A percentile compares a stretch with the other conserved stretches of the same genome.
phyloP scores from a whole-genome alignment of 2,113 vertebrate species.

The Thalassarche chlororhynchos region DNA sequence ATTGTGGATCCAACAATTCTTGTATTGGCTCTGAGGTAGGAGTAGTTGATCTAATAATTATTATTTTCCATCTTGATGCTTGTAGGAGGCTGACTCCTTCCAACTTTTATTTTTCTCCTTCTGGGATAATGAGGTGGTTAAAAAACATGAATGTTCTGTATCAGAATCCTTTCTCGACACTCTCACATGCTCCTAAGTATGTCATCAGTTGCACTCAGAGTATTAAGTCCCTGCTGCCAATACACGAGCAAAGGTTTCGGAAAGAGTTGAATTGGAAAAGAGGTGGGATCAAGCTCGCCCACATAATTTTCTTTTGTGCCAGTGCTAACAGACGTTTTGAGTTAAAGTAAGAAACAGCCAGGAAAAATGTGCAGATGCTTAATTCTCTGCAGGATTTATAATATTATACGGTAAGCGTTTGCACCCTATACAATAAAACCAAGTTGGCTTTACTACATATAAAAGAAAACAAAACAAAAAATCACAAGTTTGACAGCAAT shows the following conservation, averaged over 20 bases:
- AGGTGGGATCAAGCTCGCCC: constrained; percentile 69
- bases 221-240: not conserved
- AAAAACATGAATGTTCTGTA: not conserved
- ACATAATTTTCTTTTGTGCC: constrained; percentile 45
- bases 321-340: constrained; percentile 67
- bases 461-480: constrained; percentile 71
- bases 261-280: constrained; percentile 55
- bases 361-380: constrained; percentile 64
- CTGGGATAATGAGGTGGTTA: not conserved
- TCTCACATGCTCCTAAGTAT: not conserved
- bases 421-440: constrained; percentile 70
- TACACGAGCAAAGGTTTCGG: constrained; percentile 29
- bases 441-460: constrained; percentile 66
- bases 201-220: not conserved
- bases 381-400: constrained; percentile 76
- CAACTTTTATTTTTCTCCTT: not conserved
- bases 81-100: not conserved
- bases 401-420: constrained; percentile 70
- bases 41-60: not conserved
- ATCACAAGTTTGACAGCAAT: constrained; percentile 67
- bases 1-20: not conserved
- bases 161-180: not conserved
- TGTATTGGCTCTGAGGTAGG: not conserved
- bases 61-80: not conserved
- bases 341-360: constrained; percentile 66